These are phyloP conservation scores for Pharmacophagus antenor DNA, from an alignment of 2,888 invertebrate genomes.

Conservation along the genomic window DNA sequence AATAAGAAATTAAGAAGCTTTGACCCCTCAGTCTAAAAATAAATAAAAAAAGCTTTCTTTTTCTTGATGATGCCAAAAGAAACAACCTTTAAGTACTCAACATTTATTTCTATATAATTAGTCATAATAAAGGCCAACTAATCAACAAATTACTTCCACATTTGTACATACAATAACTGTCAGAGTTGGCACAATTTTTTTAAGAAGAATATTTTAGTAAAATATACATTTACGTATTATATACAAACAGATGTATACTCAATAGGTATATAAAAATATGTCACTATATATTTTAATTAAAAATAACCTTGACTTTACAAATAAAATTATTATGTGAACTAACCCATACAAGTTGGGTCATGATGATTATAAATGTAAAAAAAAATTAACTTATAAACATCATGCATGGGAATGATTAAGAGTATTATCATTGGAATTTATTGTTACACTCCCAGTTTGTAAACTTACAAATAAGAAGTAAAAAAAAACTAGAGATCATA, in stretches of 20 bases:
- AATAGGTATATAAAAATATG: conserved; percentile 31
- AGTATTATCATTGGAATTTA: conserved; percentile 21
- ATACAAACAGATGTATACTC: conserved; percentile 18
- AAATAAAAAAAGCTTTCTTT: too few relatives aligned
- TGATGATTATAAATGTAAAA: conserved; percentile 15
- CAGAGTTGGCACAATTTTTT: conserved; percentile 15
- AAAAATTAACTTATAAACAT: conserved; percentile 7
- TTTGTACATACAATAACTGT: conserved; percentile 19
- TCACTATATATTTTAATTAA: conserved; percentile 18
- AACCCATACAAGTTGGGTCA: conserved; percentile 8
- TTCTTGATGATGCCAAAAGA: too few relatives aligned
- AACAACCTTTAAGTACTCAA: conserved; percentile 27
- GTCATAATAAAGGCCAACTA: conserved; percentile 18
- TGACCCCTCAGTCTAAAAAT: too few relatives aligned
- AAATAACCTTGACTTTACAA: conserved; percentile 17
- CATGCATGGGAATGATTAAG: conserved; percentile 7
- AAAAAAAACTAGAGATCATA: conserved; percentile 36
- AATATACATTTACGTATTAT: conserved; percentile 6
- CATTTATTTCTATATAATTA: conserved; percentile 23
- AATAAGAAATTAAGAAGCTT: too few relatives aligned
- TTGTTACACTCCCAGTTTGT: not conserved
- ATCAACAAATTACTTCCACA: conserved; percentile 10
- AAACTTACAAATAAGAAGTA: conserved; percentile 24
- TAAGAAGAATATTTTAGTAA: conserved; percentile 15
- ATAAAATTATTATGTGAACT: conserved; percentile 19